Evolutionary conservation across 64 coral and sea anemone species (phyloP).

Genomic region (Montipora capricornis): DNA sequence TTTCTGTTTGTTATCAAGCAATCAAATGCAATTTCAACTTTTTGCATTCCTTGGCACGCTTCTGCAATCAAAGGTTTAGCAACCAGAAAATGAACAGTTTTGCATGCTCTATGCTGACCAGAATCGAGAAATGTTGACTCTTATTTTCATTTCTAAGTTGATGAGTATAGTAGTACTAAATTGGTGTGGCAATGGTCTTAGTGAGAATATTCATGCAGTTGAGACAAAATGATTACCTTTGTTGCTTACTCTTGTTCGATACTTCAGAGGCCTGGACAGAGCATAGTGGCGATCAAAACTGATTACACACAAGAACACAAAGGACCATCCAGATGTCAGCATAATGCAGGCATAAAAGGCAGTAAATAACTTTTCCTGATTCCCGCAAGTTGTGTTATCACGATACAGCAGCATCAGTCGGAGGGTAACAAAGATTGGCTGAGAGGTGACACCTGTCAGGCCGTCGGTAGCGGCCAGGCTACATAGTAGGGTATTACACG

Average conservation of each 20-base stretch:
- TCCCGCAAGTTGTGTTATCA: neutral
- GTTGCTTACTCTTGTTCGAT: neutral
- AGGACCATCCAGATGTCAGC: neutral
- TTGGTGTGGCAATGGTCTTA: too few species aligned
- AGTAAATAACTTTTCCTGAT: neutral
- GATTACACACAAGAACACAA: neutral
- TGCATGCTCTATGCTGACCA: too few species aligned
- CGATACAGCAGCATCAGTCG: neutral
- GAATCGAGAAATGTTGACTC: too few species aligned
- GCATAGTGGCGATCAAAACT: conserved; percentile 39
- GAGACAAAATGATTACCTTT: neutral
- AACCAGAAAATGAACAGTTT: too few species aligned
- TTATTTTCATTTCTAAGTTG: too few species aligned
- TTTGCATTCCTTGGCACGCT: too few species aligned
- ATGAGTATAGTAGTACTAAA: too few species aligned
- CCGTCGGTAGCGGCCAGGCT: neutral
- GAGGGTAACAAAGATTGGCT: neutral
- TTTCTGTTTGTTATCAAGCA: too few species aligned
- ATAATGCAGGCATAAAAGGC: neutral
- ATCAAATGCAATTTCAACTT: too few species aligned
- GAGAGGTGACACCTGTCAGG: neutral
- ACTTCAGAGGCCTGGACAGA: neutral
- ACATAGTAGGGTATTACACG: neutral
- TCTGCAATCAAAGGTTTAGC: too few species aligned
- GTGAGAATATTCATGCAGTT: neutral